Conservation (phyloP, 2,888 invertebrate species). For the Helobdella robusta region DNA sequence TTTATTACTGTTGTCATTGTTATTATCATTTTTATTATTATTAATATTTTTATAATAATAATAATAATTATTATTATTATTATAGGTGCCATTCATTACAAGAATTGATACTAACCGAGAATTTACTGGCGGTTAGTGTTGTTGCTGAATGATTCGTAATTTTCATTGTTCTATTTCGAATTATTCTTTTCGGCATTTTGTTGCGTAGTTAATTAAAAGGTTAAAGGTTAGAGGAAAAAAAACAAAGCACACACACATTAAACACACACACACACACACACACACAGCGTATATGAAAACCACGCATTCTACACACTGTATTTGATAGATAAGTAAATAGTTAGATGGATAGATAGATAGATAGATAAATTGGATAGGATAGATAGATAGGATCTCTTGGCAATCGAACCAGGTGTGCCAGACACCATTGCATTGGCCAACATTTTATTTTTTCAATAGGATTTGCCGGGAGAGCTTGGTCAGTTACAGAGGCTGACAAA, state of each 20-base stretch:
- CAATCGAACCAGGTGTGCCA: too few species aligned
- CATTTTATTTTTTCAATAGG: slow-evolving; percentile 46
- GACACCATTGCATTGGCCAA: too few species aligned
- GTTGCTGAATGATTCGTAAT: too few species aligned
- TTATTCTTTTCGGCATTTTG: background rate
- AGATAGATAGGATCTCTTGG: too few species aligned
- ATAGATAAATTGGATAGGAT: too few species aligned
- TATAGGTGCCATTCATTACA: slow-evolving; percentile 77
- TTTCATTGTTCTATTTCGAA: background rate
- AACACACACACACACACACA: too few species aligned
- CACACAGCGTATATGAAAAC: too few species aligned
- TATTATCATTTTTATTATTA: background rate
- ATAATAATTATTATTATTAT: background rate
- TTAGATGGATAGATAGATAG: too few species aligned
- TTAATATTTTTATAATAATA: background rate
- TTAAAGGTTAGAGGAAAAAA: too few species aligned
- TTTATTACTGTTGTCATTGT: background rate
- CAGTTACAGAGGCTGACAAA: slow-evolving; percentile 81
- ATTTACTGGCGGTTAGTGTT: slow-evolving; percentile 68
- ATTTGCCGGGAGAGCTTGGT: slow-evolving; percentile 81
- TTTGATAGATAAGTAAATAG: too few species aligned
- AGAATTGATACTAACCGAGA: slow-evolving; percentile 94
- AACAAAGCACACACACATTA: too few species aligned
- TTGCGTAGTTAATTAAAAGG: background rate
- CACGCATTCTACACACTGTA: too few species aligned